Evolutionary conservation across 1,140 invertebrate genomes (phyloP).

Genomic region (Aphaenogaster floridana): DNA sequence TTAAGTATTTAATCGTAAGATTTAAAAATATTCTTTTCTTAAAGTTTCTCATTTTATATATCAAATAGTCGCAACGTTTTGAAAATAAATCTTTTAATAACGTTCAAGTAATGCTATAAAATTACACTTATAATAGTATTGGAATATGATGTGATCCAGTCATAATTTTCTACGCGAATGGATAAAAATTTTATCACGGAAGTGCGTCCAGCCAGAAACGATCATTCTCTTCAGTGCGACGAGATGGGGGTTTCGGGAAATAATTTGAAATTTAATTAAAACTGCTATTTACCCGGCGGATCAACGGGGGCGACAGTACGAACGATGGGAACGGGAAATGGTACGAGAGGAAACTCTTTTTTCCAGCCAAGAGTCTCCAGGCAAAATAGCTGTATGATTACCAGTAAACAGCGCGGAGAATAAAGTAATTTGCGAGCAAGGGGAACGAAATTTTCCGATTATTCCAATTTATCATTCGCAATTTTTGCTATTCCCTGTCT

Average conservation of each 20-base stretch:
- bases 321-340: conserved; percentile 33
- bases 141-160: neutral
- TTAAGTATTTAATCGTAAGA: neutral
- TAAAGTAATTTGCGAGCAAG: conserved; percentile 63
- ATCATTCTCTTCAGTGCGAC: conserved; percentile 20
- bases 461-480: conserved; percentile 37
- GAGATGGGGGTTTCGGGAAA: conserved; percentile 61
- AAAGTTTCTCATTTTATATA: neutral
- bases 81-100: conserved; percentile 16
- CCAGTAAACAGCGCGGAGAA: conserved; percentile 75
- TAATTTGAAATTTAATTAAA: conserved; percentile 81
- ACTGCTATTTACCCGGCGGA: conserved; percentile 75
- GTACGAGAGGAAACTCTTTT: conserved; percentile 46
- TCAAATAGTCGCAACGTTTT: neutral
- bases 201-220: neutral
- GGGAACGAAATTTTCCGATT: conserved; percentile 8
- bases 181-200: conserved; percentile 11
- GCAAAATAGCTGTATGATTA: conserved; percentile 77
- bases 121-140: neutral
- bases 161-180: neutral
- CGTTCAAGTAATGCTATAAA: neutral
- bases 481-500: conserved; percentile 1
- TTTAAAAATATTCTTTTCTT: neutral
- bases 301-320: conserved; percentile 52
- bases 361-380: conserved; percentile 29